phyloP scores from a whole-genome alignment of 2,888 invertebrate genomes.

The Pristionchus japonicus region DNA sequence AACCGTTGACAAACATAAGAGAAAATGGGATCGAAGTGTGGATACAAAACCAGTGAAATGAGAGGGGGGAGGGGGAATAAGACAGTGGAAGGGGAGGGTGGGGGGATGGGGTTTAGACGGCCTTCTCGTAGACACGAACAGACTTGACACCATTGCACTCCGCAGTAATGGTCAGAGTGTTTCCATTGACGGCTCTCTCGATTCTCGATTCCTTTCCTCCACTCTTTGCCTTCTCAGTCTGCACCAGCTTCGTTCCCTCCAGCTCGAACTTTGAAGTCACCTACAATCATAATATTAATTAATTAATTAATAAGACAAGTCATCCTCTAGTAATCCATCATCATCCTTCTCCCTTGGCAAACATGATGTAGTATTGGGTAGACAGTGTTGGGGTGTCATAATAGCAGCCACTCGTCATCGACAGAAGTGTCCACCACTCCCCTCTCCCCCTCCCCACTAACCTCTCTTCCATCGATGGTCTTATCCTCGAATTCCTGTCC shows the following conservation, averaged over 20 bases:
- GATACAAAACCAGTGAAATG: constrained; percentile 25
- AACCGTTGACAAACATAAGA: constrained; percentile 25
- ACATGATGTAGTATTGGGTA: too few species aligned
- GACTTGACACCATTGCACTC: constrained; percentile 58
- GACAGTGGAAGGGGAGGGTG: background rate
- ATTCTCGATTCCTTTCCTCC: constrained; percentile 68
- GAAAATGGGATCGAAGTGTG: constrained; percentile 18
- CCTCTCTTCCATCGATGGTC: constrained; percentile 72
- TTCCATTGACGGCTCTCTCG: constrained; percentile 64
- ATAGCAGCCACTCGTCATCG: too few species aligned
- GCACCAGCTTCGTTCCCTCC: constrained; percentile 68
- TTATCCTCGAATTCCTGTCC: constrained; percentile 67
- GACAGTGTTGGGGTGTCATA: too few species aligned
- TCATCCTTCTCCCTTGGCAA: background rate
- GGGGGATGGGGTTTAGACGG: too few species aligned
- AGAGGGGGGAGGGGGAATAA: background rate
- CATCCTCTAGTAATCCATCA: background rate
- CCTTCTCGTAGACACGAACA: constrained; percentile 68
- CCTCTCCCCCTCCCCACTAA: constrained; percentile 49
- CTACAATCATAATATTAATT: too few species aligned
- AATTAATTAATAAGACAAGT: too few species aligned
- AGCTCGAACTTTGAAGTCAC: constrained; percentile 61
- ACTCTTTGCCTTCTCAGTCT: constrained; percentile 62
- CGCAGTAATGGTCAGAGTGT: constrained; percentile 67
- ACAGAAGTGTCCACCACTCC: too few species aligned